Base-by-base conservation (phyloP, 2,888 invertebrate species). In the Neoascia interrupta region DNA sequence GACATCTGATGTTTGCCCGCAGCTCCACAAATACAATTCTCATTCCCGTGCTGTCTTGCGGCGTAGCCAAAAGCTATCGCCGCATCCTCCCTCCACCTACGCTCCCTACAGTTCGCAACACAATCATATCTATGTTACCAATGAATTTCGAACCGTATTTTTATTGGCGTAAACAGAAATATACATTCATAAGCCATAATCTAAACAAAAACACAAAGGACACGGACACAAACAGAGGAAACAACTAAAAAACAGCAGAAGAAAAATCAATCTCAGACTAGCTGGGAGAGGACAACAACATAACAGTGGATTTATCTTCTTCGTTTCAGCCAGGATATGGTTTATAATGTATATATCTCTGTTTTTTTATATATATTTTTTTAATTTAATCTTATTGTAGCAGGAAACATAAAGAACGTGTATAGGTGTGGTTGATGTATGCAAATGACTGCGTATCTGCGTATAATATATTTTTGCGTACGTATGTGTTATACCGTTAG, bases 401-500 rank as follows among this genome's bases (percentile, higher is more conserved):
- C 37, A 21, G 10, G 28, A 56, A 66, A 45, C 36, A 53, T 18
- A 37, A 45, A 53, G 45, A 45, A n/a, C n/a, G n/a, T n/a, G n/a
- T n/a, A n/a, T n/a, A n/a, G n/a, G n/a, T n/a, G 26, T 26, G 5
- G 26, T 26, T 26, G 26, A 8, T 5, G 2, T 58, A 49, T 79
- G 58, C 60, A 60, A 72, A 64, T 39, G 56, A 58, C 39, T 73
- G 79, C 79, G 31, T n/a, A 2, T 31, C n/a, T n/a, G n/a, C n/a
- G 64, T 63, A 70, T 64, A 60, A 53, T 70, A 64, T 61, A 23
- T 56, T 56, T 19, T 54, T 63, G 18, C 49, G 39, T 75, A 49
- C 66, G 56, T n/a, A n/a, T n/a, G 63, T 56, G 66, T 61, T 66
- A 56, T 64, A 54, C 66, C 69, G 18, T 63, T 81, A 51, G 56